phyloP scores from a whole-genome alignment of 2,888 invertebrate species.

The Drosophila maculinotata region DNA sequence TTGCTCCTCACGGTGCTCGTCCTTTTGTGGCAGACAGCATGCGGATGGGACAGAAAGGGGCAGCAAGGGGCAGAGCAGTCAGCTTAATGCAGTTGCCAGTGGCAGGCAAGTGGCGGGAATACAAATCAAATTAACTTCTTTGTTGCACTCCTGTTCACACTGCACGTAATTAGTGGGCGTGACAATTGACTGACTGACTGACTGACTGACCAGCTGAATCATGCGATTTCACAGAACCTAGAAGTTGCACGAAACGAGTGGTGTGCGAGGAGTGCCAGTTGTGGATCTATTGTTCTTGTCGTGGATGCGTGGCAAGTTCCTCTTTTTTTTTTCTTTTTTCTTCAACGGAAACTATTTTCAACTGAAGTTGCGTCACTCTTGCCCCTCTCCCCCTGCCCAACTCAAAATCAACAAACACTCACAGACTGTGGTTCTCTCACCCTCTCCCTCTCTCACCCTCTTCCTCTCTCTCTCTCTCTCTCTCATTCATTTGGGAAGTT shows the following conservation, averaged over 20 bases:
- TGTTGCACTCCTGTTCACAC: slow-evolving; percentile 17
- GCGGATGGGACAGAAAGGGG: background rate
- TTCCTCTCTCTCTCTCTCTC: background rate
- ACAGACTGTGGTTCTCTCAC: background rate
- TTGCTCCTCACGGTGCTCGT: background rate
- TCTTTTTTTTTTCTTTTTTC: slow-evolving; percentile 3
- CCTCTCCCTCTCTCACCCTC: background rate
- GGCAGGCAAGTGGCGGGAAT: slow-evolving; percentile 68
- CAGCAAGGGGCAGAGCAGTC: slow-evolving; percentile 7
- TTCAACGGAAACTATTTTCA: slow-evolving; percentile 68
- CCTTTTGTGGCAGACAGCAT: background rate
- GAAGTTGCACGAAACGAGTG: background rate
- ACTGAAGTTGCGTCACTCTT: slow-evolving; percentile 41
- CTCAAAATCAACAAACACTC: slow-evolving; percentile 60
- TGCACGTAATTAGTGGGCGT: slow-evolving; percentile 43
- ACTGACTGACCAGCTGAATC: slow-evolving; percentile 34
- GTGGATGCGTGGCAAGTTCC: slow-evolving; percentile 37
- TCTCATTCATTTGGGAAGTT: slow-evolving; percentile 49
- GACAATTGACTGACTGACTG: too few relatives aligned
- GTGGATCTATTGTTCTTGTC: slow-evolving; percentile 28
- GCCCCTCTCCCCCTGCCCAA: background rate
- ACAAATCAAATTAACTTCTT: slow-evolving; percentile 71
- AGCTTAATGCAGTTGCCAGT: slow-evolving; percentile 24
- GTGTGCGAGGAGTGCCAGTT: background rate
- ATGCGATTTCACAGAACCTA: slow-evolving; percentile 25